A percentile compares a stretch with the other conserved stretches of the same genome.
phyloP scores from a whole-genome alignment of 2,797 vertebrate species.

The Acanthopagrus latus region DNA sequence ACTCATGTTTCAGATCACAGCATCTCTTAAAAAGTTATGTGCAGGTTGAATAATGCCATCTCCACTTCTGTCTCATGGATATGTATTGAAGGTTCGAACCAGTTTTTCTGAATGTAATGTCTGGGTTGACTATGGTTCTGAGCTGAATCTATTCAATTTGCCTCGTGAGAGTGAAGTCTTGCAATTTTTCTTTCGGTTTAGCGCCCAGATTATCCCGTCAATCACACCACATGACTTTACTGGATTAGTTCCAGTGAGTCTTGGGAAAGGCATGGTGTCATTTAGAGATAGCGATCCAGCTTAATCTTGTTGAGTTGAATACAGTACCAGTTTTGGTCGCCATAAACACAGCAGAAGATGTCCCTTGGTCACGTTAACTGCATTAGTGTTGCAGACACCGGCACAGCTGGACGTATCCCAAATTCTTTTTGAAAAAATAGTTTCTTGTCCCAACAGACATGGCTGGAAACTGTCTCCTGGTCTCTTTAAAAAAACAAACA shows the following conservation, averaged over 20 bases:
- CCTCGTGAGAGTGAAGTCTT: background rate
- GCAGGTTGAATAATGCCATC: background rate
- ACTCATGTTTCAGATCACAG: background rate
- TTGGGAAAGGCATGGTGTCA: background rate
- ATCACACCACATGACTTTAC: background rate
- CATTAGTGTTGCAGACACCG: too few relatives aligned
- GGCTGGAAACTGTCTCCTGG: too few relatives aligned
- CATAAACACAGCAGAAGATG: too few relatives aligned
- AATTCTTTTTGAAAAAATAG: too few relatives aligned
- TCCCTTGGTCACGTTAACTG: too few relatives aligned
- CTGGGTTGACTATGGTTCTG: background rate
- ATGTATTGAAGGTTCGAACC: background rate
- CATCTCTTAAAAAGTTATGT: background rate
- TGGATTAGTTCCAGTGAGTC: background rate
- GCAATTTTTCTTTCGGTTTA: background rate
- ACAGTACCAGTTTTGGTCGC: too few relatives aligned
- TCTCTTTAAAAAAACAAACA: too few relatives aligned
- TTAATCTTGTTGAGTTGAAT: too few relatives aligned
- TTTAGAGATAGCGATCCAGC: background rate
- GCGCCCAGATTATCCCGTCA: background rate
- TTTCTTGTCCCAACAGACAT: too few relatives aligned
- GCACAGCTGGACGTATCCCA: too few relatives aligned
- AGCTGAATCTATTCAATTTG: constrained; percentile 2
- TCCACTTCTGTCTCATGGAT: background rate
- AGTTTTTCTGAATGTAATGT: background rate